These are phyloP conservation scores for Monoplex corrugatus DNA, from an alignment of 2,888 invertebrate species.

Conservation along the genomic window DNA sequence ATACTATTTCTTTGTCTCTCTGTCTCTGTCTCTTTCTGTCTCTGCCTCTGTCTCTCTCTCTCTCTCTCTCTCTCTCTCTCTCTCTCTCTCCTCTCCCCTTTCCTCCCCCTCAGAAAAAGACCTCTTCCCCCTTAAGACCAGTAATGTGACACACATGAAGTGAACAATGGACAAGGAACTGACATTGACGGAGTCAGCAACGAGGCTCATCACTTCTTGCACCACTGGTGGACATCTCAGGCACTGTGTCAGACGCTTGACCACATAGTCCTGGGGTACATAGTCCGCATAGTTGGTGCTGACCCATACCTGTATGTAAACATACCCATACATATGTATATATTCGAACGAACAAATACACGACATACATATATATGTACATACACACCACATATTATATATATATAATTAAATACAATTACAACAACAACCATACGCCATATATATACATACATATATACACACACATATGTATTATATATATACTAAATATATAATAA, in stretches of 20 bases:
- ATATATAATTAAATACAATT: neutral
- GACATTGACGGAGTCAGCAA: neutral
- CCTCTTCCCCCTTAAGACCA: neutral
- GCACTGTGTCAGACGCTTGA: neutral
- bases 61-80: neutral
- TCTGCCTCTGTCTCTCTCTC: conserved; percentile 19
- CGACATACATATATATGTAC: neutral
- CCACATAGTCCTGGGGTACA: neutral
- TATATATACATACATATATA: neutral
- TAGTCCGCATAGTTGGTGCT: conserved; percentile 9
- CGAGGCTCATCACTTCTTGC: conserved; percentile 13
- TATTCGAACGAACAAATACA: neutral
- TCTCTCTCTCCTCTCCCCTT: too few species aligned
- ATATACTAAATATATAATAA: neutral
- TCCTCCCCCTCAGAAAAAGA: too few species aligned
- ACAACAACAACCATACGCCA: neutral
- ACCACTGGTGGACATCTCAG: conserved; percentile 38
- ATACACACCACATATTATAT: neutral
- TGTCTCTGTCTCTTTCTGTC: conserved; percentile 30
- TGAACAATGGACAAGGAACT: neutral
- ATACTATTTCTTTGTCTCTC: neutral
- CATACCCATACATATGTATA: neutral
- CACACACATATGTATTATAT: too few species aligned
- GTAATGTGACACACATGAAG: neutral
- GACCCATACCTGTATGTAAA: neutral